Evolutionary conservation across 2,888 invertebrate species (phyloP), one percentile per base, ranked within the genome.

Genomic region (Brachyopa scutellaris): DNA sequence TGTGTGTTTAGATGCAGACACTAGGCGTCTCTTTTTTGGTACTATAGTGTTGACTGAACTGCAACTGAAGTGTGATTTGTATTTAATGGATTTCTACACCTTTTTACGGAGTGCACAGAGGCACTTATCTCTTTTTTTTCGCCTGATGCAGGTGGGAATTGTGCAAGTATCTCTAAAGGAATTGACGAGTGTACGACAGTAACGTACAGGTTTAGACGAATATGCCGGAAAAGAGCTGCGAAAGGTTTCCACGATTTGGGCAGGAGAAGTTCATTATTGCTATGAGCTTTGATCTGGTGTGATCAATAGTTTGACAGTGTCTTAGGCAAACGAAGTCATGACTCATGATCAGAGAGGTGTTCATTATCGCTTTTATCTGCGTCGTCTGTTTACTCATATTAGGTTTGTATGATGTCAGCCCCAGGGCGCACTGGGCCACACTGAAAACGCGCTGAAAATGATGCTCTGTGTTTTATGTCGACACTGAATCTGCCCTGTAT

Each of bases 81-180:
- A 73, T 83, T 83, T 83, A 78, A 83, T 83, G 83, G 83, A 78
- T 83, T 72, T 73, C 62, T 83, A 73, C 67, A 67, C 78, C 78
- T 83, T 78, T 73, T 72, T 67, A 67, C 53, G 83, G 72, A 36
- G 6, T 17, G 29, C 36, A 61, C 40, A 21, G 40, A 57, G 62
- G 69, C 57, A 69, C 47, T 80, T 67, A 62, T 69, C 47, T 74
- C 45, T 31, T 40, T n/a, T n/a, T n/a, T n/a, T n/a, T n/a, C n/a
- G n/a, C n/a, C 31, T 61, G 61, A 61, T 40, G 78, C 83, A 83
- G 83, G 83, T 83, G 83, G 78, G 78, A 78, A 67, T 33, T 51
- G 66, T 40, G 29, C 17, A 33, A 23, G 6, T 67, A 13, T 47
- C 38, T 23, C 36, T 9, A 29, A 26, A 5, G 26, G 26, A 26